A percentile compares a stretch with the other conserved stretches of the same genome.
Conservation (phyloP, 2,797 vertebrate genomes). For the Sitta carolinensis region DNA sequence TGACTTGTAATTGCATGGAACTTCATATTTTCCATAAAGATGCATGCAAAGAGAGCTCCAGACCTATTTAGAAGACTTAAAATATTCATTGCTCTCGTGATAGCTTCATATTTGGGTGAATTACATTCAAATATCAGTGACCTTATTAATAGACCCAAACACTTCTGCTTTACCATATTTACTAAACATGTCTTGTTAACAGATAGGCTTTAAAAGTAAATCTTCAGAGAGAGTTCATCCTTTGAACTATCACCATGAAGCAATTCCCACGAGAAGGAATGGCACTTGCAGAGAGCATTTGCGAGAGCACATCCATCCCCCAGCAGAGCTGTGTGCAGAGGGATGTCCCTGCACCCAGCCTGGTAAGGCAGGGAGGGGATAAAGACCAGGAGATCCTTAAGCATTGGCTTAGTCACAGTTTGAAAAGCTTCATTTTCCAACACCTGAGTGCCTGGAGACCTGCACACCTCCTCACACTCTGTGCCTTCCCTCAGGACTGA, state of each 20-base stretch:
- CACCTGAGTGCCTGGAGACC: not conserved
- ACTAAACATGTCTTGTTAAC: slow-evolving; percentile 6
- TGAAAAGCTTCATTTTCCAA: not conserved
- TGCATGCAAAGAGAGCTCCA: slow-evolving; percentile 31
- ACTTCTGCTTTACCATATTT: not conserved
- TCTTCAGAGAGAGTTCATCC: not conserved
- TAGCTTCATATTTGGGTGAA: not conserved
- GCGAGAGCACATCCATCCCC: not conserved
- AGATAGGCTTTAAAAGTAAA: not conserved
- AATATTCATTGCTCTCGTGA: not conserved
- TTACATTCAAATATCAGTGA: not conserved
- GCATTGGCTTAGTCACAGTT: not conserved
- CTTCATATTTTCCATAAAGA: slow-evolving; percentile 13
- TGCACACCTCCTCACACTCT: rapidly evolving
- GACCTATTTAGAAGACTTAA: slow-evolving; percentile 18
- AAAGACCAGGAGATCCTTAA: not conserved
- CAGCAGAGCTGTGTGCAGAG: not conserved
- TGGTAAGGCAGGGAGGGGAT: not conserved
- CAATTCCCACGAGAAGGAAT: not conserved
- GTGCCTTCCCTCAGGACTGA: not conserved
- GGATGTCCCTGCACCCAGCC: not conserved
- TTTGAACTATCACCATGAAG: not conserved
- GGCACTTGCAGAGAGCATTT: not conserved
- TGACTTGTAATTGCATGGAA: not conserved
- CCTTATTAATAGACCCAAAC: slow-evolving; percentile 25